Evolutionary conservation across 2,888 invertebrate genomes (phyloP), one percentile per base, ranked within the genome.

Genomic region (Apamea epomidion): DNA sequence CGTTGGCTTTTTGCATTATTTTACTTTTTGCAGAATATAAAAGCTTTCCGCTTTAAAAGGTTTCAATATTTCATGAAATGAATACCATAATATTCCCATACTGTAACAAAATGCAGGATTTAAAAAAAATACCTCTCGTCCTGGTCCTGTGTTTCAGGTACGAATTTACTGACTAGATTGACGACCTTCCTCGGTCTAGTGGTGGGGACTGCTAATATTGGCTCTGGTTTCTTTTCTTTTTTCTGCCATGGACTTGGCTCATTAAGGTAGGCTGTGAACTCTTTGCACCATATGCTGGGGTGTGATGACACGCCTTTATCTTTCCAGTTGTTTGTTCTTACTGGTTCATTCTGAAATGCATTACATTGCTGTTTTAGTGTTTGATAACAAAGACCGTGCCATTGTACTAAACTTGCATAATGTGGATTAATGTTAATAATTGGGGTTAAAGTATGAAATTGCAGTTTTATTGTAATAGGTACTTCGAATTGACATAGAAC

Each of bases 221-320:
- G 91, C 60, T 94, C 93, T 3, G 84, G 67, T 70, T 93, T 94
- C 67, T 91, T 93, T 0, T 90, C 88, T 81, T 95, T 95, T 88
- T 93, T 96, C 84, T 85, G 87, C 97, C 97, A 97, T 0, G 96
- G 96, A 2, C 83, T 83, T 0, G 84, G 14, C 0, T 95, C 93
- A 0, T 85, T 62, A 0, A 96, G 74, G 81, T 95, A 86, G 2
- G 90, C 77, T 12, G 67, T 85, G 83, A 94, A 97, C 10, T 92
- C 92, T 25, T 88, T 84, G 6, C 91, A 93, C 97, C 97, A 97
- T 58, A 97, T 97, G 85, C 97, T 97, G 0, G 96, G 96, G 77
- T 97, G 96, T 0, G 92, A 86, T 0, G 96, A 93, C 16, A 94
- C 83, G 0, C 91, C 92, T 80, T 91, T 93, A 3, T 95, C 94